Evolutionary conservation across 2,113 vertebrate species (phyloP).

Genomic region (Plotosus lineatus): DNA sequence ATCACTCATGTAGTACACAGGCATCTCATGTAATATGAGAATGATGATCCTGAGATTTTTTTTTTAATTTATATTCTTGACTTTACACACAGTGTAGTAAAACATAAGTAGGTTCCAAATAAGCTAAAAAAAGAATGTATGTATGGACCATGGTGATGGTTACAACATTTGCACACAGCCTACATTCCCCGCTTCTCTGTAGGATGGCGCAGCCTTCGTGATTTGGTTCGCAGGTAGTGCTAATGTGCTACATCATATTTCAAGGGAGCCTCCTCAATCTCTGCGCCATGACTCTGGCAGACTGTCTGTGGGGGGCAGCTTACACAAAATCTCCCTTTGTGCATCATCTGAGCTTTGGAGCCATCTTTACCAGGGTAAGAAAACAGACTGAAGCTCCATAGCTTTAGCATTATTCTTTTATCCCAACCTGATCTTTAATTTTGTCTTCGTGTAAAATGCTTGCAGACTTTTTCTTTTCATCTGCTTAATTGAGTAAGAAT

Average conservation of each 20-base stretch:
- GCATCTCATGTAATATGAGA: background rate
- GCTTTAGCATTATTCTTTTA: background rate
- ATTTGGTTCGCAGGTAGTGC: constrained; percentile 76
- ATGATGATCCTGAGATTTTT: background rate
- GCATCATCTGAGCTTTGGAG: constrained; percentile 73
- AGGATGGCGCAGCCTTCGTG: constrained; percentile 71
- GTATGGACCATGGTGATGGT: background rate
- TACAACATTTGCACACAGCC: background rate
- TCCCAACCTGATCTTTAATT: background rate
- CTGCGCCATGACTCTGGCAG: constrained; percentile 67
- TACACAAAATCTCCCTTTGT: constrained; percentile 78
- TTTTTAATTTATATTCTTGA: background rate
- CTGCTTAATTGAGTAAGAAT: background rate
- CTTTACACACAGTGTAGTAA: background rate
- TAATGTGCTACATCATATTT: constrained; percentile 71
- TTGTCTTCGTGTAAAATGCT: background rate
- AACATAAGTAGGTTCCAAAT: background rate
- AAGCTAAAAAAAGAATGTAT: background rate
- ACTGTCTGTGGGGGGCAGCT: constrained; percentile 70
- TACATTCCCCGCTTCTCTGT: constrained; percentile 11
- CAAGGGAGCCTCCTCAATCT: constrained; percentile 66
- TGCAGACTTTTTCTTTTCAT: background rate
- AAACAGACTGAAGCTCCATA: background rate
- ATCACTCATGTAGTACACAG: too few relatives aligned
- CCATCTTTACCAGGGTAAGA: constrained; percentile 50